Base-by-base conservation (phyloP, 2,888 invertebrate species). In the Nomada fabriciana region DNA sequence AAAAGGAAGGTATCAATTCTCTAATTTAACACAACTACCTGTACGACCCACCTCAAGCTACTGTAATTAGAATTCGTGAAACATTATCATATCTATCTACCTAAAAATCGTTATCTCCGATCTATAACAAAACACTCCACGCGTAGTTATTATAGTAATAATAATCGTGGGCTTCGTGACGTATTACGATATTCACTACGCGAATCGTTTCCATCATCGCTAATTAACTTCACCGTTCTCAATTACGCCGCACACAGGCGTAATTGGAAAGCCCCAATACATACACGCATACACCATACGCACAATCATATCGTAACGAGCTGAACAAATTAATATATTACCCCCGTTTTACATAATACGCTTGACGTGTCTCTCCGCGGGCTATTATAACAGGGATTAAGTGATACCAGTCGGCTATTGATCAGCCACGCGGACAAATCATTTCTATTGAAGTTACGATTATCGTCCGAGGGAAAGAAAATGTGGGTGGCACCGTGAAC, bases 371-470 rank as follows among this genome's bases (percentile, higher is more conserved):
- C 25, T 23, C 15, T 43, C 55, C 13, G 18, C 18, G n/a, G 57
- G n/a, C 52, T 50, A 81, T 69, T 74, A 59, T 60, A 29, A 47
- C 5, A 15, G 20, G 73, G 68, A 80, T 80, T 69, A 80, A 81
- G 68, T 72, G 69, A 74, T 73, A 65, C 81, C 59, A 71, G 53
- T 61, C 80, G 18, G 18, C 57, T 53, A 73, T 73, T 81, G 68
- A 64, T 68, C 68, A 71, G 52, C 18, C 59, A n/a, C 80, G 25
- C 11, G 18, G 47, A 36, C 43, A 57, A 73, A 64, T 73, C 47
- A 47, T 68, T 68, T 52, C 68, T 36, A 50, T 70, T 64, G 25
- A 43, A 36, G 36, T 0, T 36, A 36, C 0, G 36, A 36, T 36
- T 36, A 47, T 47, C 15, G 2, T 47, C 1, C 47, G 47, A 36